Evolutionary conservation across 2,113 vertebrate genomes (phyloP).

Genomic region (Danio rerio): DNA sequence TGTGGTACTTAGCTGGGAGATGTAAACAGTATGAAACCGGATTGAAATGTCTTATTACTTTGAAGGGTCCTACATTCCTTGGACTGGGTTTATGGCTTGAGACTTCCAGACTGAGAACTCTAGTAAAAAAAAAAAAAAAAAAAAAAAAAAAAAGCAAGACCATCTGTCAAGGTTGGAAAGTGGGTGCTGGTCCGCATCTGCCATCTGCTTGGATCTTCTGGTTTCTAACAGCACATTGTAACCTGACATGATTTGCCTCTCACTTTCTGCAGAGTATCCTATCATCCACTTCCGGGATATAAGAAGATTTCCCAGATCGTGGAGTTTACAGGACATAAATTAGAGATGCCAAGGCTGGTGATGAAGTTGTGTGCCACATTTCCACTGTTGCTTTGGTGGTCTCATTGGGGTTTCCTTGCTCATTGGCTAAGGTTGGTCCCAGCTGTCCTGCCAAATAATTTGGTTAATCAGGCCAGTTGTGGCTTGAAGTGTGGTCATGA

Average conservation of each 20-base stretch:
- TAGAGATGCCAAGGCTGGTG: background rate
- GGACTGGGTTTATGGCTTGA: slow-evolving; percentile 2
- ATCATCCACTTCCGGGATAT: slow-evolving; percentile 13
- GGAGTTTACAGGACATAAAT: background rate
- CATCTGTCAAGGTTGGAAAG: slow-evolving; percentile 29
- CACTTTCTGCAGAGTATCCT: background rate
- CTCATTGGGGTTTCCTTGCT: too few species aligned
- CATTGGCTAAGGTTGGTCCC: too few species aligned
- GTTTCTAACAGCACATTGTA: slow-evolving; percentile 14
- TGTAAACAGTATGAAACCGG: slow-evolving; percentile 21
- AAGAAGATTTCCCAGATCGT: background rate
- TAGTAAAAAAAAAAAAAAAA: background rate
- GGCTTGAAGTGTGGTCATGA: too few species aligned
- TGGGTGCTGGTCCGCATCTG: slow-evolving; percentile 23
- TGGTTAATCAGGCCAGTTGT: too few species aligned
- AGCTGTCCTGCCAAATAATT: too few species aligned
- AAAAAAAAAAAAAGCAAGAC: slow-evolving; percentile 1
- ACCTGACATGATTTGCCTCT: slow-evolving; percentile 20
- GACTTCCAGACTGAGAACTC: background rate
- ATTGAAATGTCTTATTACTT: slow-evolving; percentile 24
- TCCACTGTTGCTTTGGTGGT: too few species aligned
- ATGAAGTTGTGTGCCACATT: background rate
- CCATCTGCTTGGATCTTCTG: slow-evolving; percentile 37
- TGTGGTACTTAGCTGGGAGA: slow-evolving; percentile 10
- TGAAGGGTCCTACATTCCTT: slow-evolving; percentile 12